Base-by-base conservation (phyloP, 2,113 vertebrate genomes). In the Choloepus hoffmanni region DNA sequence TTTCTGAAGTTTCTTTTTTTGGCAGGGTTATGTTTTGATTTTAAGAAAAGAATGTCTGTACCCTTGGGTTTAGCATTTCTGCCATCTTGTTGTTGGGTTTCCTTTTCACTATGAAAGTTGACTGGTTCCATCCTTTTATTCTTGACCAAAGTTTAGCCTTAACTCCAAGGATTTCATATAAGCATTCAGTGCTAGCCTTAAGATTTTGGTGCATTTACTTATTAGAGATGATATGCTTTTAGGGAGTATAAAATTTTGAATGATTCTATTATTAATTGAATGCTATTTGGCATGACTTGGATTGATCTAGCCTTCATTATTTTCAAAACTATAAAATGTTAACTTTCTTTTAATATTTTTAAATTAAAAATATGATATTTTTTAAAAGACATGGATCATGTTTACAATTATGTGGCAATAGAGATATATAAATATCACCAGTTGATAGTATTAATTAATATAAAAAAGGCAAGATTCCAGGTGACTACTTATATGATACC, bases 11-110 rank as follows among this genome's bases (percentile, higher is more conserved):
- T 98, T 97, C 93, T 89, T 96, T 78, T 90, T 74, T 91, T 14
- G 36, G 36, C 85, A 70, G 50, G 50, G 50, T 81, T 10, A 36
- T 73, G 48, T 50, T 60, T 33, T 18, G 62, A 26, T 87, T 72
- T 79, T 94, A 97, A 93, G 83, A 92, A 95, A 94, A 65, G n/a
- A 85, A 10, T 1, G 0, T 97, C 94, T 97, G 76, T 95, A 14
- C 91, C 85, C 92, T 21, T 90, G 74, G 50, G 36, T 97, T 98
- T 84, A 97, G 43, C 33, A 77, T 78, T 89, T 87, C 65, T 82
- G 77, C 15, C 48, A 40, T 95, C 92, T 96, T 96, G 95, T 94
- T 50, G 48, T 95, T 92, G 74, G n/a, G 96, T 98, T 97, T 96
- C 9, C 40, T 43, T 97, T 91, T 9, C 33, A 36, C 67, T 96